Conservation (phyloP, 1,140 invertebrate genomes). For the Aethina tumida region DNA sequence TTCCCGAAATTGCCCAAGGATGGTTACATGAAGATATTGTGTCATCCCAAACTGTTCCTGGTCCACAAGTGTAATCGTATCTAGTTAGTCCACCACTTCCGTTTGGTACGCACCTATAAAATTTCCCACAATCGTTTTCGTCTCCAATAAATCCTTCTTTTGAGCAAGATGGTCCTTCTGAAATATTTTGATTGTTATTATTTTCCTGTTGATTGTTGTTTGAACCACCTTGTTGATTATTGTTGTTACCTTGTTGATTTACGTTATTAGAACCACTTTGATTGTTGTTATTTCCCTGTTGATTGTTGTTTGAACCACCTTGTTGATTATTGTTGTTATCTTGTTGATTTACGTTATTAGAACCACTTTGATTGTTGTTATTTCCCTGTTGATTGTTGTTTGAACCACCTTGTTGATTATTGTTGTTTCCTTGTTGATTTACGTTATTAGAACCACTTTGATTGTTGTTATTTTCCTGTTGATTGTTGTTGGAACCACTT, state of each 20-base stretch:
- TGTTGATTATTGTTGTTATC: conserved; percentile 2
- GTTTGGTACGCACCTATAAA: conserved; percentile 64
- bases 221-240: conserved; percentile 9
- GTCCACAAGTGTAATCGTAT: conserved; percentile 59
- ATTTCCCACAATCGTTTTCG: conserved; percentile 59
- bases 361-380: too few species aligned
- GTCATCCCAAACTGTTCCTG: conserved; percentile 63
- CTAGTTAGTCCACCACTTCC: conserved; percentile 40
- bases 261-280: conserved; percentile 16
- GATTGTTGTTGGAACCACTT: too few species aligned
- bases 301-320: neutral
- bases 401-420: too few species aligned
- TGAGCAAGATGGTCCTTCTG: conserved; percentile 32
- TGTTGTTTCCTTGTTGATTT: too few species aligned
- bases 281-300: conserved; percentile 4
- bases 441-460: too few species aligned
- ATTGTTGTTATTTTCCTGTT: too few species aligned
- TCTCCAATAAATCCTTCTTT: conserved; percentile 58
- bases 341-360: too few species aligned
- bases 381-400: too few species aligned
- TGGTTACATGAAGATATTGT: conserved; percentile 51
- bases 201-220: conserved; percentile 19
- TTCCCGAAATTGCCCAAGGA: conserved; percentile 13
- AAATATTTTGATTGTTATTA: conserved; percentile 13
- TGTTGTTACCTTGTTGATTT: conserved; percentile 21